A percentile compares a stretch with the other conserved stretches of the same genome.
Conservation (phyloP, 2,797 vertebrate species). For the Carcharodon carcharias region DNA sequence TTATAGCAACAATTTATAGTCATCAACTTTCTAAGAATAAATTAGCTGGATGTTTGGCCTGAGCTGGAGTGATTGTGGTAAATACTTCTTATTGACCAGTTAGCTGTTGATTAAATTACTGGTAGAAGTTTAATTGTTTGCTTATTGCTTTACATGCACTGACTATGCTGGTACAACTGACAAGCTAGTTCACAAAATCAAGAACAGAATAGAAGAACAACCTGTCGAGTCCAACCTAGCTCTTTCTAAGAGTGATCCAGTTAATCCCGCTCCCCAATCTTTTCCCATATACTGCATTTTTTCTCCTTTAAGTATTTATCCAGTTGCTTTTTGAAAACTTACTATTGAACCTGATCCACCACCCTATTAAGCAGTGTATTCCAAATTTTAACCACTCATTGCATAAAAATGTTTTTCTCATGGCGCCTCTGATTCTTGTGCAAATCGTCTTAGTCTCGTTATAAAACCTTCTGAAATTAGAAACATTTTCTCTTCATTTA, state of each 20-base stretch:
- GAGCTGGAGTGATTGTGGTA: neutral
- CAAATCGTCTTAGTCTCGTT: neutral
- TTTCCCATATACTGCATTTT: neutral
- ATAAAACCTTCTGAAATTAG: neutral
- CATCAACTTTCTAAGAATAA: neutral
- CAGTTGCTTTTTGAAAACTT: neutral
- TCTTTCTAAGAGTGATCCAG: neutral
- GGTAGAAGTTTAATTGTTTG: neutral
- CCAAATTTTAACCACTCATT: neutral
- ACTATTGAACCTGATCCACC: neutral
- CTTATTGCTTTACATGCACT: neutral
- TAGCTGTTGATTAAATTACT: neutral
- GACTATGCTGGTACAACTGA: neutral
- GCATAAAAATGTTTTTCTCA: neutral
- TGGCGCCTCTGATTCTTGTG: neutral
- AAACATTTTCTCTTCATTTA: neutral
- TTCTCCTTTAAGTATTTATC: neutral
- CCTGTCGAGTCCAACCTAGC: neutral
- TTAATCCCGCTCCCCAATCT: neutral
- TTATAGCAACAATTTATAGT: neutral
- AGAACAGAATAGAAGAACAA: neutral
- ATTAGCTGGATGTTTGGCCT: neutral
- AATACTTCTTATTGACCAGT: neutral
- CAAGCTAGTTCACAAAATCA: neutral
- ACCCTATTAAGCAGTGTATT: neutral